Evolutionary conservation across 2,113 vertebrate genomes (phyloP), one percentile per base, ranked within the genome.

Genomic region (Xiphophorus couchianus): DNA sequence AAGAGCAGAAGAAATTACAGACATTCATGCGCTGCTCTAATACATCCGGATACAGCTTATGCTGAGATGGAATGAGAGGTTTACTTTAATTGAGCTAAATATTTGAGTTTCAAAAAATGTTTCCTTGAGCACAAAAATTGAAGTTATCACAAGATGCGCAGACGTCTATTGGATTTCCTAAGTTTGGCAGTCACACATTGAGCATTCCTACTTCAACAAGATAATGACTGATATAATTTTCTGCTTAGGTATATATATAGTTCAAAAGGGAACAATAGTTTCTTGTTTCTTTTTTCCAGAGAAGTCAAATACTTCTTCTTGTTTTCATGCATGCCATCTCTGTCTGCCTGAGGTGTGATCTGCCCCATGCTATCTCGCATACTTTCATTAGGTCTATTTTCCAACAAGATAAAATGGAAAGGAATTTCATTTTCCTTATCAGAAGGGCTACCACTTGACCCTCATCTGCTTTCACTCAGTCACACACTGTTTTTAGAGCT

Each of bases 391-490:
- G 69, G 29, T 66, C 68, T 79, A 82, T 84, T 91, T 89, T 89
- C 82, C 64, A 88, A 71, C 67, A 0, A 73, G 84, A 91, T 88
- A 90, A 84, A 86, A 76, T 33, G 67, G 33, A 62, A 78, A 88
- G 75, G 86, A 87, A 89, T 90, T 89, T 87, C 13, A 83, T 90
- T 86, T 87, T 73, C 64, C 73, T 90, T 93, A 93, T 91, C 91
- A 69, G 51, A 62, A 33, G 35, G 71, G 77, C 66, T 70, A 81
- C 64, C 64, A 60, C 42, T 69, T 61, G 28, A 44, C 74, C 39
- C 37, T 51, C n/a, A 3, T 85, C 89, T 91, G 88, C 77, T 84
- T 89, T 82, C 79, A 66, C 84, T 92, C 86, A 86, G 73, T 62
- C 80, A 78, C 88, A 90, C 78, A 30, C 65, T 83, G 72, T 82